Base-by-base conservation (phyloP, 1,140 invertebrate genomes). In the Leptinotarsa undecemlineata region DNA sequence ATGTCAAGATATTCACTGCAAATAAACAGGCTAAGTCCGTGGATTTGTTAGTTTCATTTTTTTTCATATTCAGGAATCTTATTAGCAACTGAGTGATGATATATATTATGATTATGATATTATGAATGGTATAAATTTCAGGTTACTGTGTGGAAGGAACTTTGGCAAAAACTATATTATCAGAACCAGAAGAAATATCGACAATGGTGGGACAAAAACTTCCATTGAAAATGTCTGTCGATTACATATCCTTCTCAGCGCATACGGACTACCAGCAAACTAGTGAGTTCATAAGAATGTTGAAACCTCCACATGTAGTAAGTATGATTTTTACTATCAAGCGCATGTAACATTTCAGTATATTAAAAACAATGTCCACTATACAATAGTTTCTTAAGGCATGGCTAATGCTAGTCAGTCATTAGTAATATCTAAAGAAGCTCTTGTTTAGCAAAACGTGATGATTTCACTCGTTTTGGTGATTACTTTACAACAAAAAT, bases 251-350 rank as follows among this genome's bases (percentile, higher is more conserved):
- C 0, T 99, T 99, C 86, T 99, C 98, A 0, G 98, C 98, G 1
- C 98, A 99, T 83, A 99, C 98, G 0, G 98, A 99, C 86, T 99
- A 99, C 86, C 94, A 98, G 83, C 98, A 99, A 87, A 99, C 98
- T 0, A 97, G 95, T 23, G 97, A 99, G 87, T 99, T 99, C 82
- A 95, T 99, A 75, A 89, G 96, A 47, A 91, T 93, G 51, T 86
- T 99, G 17, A 97, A 96, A 84, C 98, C 98, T 19, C 93, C 96
- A 0, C 97, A 99, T 87, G 95, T 99, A 66, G 95, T 95, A 85
- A 87, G 89, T 80, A 42, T 42, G 33, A 42, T 42, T 42, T 42
- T 42, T 42, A 42, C 8, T 42, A 42, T 8, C 33, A 3, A 42
- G 8, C 8, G 11, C 33, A 42, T 42, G 8, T 42, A 42, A 42